Base-by-base conservation (phyloP, 2,888 invertebrate genomes). In the Labia minor region DNA sequence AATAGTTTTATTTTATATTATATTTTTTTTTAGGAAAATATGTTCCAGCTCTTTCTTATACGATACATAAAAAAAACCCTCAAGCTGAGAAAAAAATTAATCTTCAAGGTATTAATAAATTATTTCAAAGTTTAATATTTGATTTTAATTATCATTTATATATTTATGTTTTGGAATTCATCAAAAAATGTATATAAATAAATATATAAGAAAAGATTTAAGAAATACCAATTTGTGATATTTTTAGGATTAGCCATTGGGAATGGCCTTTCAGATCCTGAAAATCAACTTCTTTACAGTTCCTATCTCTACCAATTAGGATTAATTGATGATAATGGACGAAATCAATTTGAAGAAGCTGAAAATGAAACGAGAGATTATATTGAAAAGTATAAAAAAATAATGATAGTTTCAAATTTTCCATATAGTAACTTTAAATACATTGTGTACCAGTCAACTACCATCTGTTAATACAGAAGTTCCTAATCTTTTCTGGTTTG, bases 271-370 rank as follows among this genome's bases (percentile, higher is more conserved):
- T 85, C 86, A 68, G 92, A 92, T 77, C 92, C 92, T 0, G 80
- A 83, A 69, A 85, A 90, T 77, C 91, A 92, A 76, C 74, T 90
- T 2, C 77, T 86, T 11, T 92, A 92, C 74, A 85, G 88, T 1
- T 87, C 89, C 73, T 91, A 90, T 77, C 81, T 92, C 65, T 89
- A 90, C 74, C 89, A 90, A 75, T 77, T 89, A 66, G 92, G 92
- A 0, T 78, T 89, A 18, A 79, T 88, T 68, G 88, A 88, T 76
- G 78, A 79, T 70, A 85, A 85, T 73, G 86, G 85, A 3, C 81
- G 81, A 68, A 75, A 81, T 49, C 69, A 80, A 20, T 86, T 92
- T 73, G 80, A 85, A 66, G 73, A 79, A 1, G 82, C 83, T 68
- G 89, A 90, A 76, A 76, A 80, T 6, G 76, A 83, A 14, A 49